Percentiles rank a stretch among this genome's conserved stretches.
Conservation (phyloP, 1,140 invertebrate genomes). For the Lordiphosa stackelbergi region DNA sequence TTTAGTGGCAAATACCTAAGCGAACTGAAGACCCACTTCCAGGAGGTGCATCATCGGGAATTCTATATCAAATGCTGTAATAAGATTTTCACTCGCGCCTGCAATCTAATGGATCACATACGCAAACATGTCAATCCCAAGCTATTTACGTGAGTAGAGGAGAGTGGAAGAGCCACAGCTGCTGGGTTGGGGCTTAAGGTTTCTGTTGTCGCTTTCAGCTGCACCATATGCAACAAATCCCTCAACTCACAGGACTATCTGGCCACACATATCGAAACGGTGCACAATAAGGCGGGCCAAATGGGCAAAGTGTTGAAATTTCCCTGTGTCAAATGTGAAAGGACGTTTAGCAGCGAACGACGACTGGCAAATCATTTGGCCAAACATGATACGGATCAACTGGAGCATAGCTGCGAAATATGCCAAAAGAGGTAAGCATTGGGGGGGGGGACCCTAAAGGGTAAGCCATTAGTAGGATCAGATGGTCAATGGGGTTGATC, state of each 20-base stretch:
- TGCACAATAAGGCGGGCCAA: constrained; percentile 59
- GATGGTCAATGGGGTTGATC: too few species aligned
- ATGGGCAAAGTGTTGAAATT: constrained; percentile 48
- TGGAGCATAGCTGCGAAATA: constrained; percentile 61
- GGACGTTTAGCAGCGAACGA: constrained; percentile 58
- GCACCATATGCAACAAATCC: constrained; percentile 65
- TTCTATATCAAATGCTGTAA: constrained; percentile 70
- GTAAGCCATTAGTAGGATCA: too few species aligned
- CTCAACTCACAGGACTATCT: constrained; percentile 63
- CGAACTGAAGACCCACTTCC: constrained; percentile 57
- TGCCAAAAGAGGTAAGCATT: constrained; percentile 48
- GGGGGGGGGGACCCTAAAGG: too few species aligned
- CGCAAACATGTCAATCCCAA: constrained; percentile 70
- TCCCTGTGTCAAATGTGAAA: constrained; percentile 61
- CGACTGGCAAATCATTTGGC: constrained; percentile 53
- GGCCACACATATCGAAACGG: constrained; percentile 65
- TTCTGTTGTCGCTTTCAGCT: constrained; percentile 28
- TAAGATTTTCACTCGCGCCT: constrained; percentile 54
- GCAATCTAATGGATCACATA: constrained; percentile 66
- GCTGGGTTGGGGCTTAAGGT: too few species aligned
- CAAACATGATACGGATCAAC: constrained; percentile 61
- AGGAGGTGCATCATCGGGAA: constrained; percentile 54
- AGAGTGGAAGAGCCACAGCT: too few species aligned
- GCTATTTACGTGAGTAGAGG: constrained; percentile 56
- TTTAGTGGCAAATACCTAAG: constrained; percentile 49